A percentile compares a stretch with the other conserved stretches of the same genome.
Conservation (phyloP, 2,888 invertebrate species). For the Cantharis flavilabris region DNA sequence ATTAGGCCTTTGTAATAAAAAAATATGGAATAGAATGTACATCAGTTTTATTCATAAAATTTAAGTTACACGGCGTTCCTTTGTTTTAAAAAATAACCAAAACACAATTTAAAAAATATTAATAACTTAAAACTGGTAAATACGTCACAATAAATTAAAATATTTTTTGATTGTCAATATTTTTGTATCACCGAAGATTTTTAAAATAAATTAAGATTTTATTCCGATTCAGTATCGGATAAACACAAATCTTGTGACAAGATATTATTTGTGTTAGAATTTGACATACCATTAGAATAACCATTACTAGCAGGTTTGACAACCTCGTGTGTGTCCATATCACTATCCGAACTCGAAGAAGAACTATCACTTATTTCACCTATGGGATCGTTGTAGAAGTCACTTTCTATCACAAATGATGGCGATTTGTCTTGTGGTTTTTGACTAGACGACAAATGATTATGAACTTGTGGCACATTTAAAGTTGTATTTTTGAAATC, state of each 20-base stretch:
- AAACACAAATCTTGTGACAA: conserved; percentile 85
- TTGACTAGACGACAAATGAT: conserved; percentile 9
- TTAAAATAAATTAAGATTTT: conserved; percentile 39
- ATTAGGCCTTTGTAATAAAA: neutral
- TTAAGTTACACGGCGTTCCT: neutral
- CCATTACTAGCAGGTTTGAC: conserved; percentile 44
- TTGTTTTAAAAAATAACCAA: neutral
- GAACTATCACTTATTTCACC: conserved; percentile 54
- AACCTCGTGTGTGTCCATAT: conserved; percentile 41
- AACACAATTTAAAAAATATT: neutral
- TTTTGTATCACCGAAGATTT: neutral
- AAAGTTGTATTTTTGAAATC: conserved; percentile 54
- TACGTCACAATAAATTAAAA: conserved; percentile 1
- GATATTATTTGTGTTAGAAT: conserved; percentile 62
- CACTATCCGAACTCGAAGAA: conserved; percentile 52
- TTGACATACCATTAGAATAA: conserved; percentile 50
- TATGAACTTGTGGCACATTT: conserved; percentile 9
- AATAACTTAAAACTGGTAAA: neutral
- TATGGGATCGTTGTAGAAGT: conserved; percentile 42
- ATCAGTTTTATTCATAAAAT: neutral
- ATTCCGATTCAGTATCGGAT: conserved; percentile 84
- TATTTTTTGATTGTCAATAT: neutral
- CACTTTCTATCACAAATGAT: conserved; percentile 23
- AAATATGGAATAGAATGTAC: neutral
- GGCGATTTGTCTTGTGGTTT: conserved; percentile 40